phyloP scores from a whole-genome alignment of 2,797 vertebrate species.

The Pachyuromys duprasi region DNA sequence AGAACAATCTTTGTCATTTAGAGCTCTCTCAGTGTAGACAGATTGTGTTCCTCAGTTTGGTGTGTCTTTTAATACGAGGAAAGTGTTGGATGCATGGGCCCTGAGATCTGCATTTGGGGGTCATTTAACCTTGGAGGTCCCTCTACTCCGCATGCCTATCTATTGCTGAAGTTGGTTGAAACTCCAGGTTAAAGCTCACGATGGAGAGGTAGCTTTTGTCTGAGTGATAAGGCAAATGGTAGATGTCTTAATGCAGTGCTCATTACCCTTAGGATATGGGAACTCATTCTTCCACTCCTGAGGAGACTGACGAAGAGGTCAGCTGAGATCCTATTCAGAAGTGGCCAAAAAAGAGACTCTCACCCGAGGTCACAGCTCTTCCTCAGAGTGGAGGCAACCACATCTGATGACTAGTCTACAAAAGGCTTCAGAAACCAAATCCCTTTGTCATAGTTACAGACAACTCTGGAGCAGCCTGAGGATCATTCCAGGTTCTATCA shows the following conservation, averaged over 20 bases:
- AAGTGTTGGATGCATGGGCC: not conserved
- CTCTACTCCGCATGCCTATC: not conserved
- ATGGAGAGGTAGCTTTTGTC: not conserved
- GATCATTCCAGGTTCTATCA: not conserved
- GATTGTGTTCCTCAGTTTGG: not conserved
- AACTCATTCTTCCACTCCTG: not conserved
- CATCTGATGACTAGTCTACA: not conserved
- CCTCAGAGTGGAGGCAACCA: not conserved
- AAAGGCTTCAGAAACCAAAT: not conserved
- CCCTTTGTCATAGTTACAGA: not conserved
- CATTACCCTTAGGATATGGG: not conserved
- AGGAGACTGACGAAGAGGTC: not conserved
- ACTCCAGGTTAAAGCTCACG: not conserved
- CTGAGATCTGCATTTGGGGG: not conserved
- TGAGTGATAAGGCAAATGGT: not conserved
- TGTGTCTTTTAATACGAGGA: not conserved
- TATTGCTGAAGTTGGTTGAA: not conserved
- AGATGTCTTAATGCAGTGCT: not conserved
- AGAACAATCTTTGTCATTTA: not conserved
- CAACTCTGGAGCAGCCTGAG: not conserved
- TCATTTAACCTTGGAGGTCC: not conserved
- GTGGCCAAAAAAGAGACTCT: not conserved
- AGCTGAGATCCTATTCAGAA: not conserved
- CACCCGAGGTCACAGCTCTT: not conserved
- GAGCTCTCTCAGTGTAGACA: not conserved